Percentiles rank a stretch among this genome's conserved stretches.
phyloP scores from a whole-genome alignment of 1,140 invertebrate genomes.

The Sitobion miscanthi region DNA sequence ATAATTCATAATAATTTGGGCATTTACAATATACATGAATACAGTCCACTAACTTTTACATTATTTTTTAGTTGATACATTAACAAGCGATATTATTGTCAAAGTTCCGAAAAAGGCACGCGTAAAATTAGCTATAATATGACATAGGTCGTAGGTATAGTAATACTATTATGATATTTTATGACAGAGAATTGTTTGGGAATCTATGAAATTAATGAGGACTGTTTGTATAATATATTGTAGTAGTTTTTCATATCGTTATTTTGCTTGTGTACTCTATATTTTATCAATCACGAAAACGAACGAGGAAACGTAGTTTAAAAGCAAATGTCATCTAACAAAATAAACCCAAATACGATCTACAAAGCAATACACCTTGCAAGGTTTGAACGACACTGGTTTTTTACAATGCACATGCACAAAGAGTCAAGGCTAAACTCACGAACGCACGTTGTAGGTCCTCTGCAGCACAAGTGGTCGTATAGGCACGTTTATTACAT shows the following conservation, averaged over 20 bases:
- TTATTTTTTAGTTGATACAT: not conserved
- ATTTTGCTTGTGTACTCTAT: not conserved
- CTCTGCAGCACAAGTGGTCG: not conserved
- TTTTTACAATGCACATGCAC: slow-evolving; percentile 26
- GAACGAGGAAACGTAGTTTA: not conserved
- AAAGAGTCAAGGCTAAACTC: slow-evolving; percentile 8
- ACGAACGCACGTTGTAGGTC: not conserved
- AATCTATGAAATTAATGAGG: not conserved
- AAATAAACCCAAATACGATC: not conserved
- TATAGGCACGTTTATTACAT: not conserved
- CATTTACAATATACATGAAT: not conserved
- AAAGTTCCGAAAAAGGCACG: not conserved
- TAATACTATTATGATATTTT: not conserved
- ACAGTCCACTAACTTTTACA: not conserved
- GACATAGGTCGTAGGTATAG: too few species aligned
- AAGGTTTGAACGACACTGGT: not conserved
- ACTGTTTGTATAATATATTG: not conserved
- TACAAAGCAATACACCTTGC: not conserved
- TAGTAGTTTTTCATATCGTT: not conserved
- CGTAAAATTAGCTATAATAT: not conserved
- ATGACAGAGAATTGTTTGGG: not conserved
- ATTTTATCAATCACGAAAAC: not conserved
- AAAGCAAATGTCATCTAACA: not conserved
- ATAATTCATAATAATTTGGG: not conserved
- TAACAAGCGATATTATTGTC: not conserved